phyloP scores from a whole-genome alignment of 2,113 vertebrate species.

The Blennius ocellaris region DNA sequence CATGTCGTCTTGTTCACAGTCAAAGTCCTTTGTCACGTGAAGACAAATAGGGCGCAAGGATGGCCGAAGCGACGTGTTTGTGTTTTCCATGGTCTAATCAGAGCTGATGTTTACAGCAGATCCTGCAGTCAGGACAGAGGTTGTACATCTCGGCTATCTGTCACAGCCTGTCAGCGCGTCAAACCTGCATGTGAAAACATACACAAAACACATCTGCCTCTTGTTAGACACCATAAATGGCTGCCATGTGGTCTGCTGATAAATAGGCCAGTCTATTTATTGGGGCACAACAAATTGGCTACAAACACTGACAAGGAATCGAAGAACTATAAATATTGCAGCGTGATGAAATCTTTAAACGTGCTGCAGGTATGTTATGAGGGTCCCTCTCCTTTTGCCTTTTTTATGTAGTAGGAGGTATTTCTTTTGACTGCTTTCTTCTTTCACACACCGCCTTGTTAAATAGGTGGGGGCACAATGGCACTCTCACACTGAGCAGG shows the following conservation, averaged over 20 bases:
- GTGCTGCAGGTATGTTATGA: constrained; percentile 83
- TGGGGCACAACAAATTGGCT: constrained; percentile 88
- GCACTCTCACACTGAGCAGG: constrained; percentile 70
- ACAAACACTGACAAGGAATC: constrained; percentile 87
- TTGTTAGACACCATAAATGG: constrained; percentile 87
- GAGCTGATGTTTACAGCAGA: constrained; percentile 72
- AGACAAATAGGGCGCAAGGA: constrained; percentile 60
- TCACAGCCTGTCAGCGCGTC: constrained; percentile 79
- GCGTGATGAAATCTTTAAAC: constrained; percentile 84
- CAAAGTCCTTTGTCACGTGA: constrained; percentile 68
- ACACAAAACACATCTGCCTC: constrained; percentile 89
- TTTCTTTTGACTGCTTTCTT: constrained; percentile 78
- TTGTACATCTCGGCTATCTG: constrained; percentile 79
- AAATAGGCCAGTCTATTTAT: constrained; percentile 88
- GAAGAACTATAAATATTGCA: constrained; percentile 84
- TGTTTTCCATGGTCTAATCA: constrained; percentile 74
- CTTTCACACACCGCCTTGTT: constrained; percentile 76
- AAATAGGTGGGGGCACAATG: constrained; percentile 72
- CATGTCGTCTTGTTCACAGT: constrained; percentile 39
- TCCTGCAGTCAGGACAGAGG: constrained; percentile 69
- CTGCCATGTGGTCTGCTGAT: constrained; percentile 89
- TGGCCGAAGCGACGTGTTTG: constrained; percentile 60
- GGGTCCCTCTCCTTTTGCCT: constrained; percentile 65
- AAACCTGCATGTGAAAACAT: constrained; percentile 84
- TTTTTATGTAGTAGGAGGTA: constrained; percentile 75